Evolutionary conservation across 2,888 invertebrate species (phyloP).

Genomic region (Sinotaia quadrata): DNA sequence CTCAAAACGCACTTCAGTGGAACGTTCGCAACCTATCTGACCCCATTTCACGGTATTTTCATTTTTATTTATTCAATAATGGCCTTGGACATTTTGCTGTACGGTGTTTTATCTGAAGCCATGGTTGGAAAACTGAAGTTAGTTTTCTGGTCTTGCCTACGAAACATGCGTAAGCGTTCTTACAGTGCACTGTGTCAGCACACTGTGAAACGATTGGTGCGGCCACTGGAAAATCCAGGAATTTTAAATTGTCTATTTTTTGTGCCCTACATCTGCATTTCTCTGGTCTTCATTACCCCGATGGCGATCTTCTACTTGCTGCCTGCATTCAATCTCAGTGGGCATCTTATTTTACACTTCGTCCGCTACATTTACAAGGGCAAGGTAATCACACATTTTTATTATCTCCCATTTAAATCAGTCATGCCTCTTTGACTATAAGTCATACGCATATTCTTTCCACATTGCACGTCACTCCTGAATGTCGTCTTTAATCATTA

Average conservation of each 20-base stretch:
- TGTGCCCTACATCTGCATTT: conserved; percentile 51
- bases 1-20: conserved; percentile 47
- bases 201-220: conserved; percentile 51
- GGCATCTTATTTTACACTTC: conserved; percentile 55
- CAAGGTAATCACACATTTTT: conserved; percentile 20
- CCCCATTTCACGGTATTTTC: conserved; percentile 63
- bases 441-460: too few relatives aligned
- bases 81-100: conserved; percentile 48
- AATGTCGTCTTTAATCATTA: too few relatives aligned
- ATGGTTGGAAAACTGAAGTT: conserved; percentile 48
- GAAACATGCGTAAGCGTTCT: conserved; percentile 55
- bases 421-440: too few relatives aligned
- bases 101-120: conserved; percentile 44
- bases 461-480: too few relatives aligned
- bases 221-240: conserved; percentile 53
- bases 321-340: conserved; percentile 61
- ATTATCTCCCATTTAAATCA: too few relatives aligned
- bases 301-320: conserved; percentile 60
- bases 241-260: conserved; percentile 55
- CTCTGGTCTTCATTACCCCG: conserved; percentile 49
- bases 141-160: conserved; percentile 51
- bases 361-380: conserved; percentile 47
- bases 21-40: conserved; percentile 58
- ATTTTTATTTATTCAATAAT: conserved; percentile 59
- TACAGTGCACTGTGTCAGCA: conserved; percentile 33